Base-by-base conservation (phyloP, 2,797 vertebrate genomes). In the Nothura maculosa region DNA sequence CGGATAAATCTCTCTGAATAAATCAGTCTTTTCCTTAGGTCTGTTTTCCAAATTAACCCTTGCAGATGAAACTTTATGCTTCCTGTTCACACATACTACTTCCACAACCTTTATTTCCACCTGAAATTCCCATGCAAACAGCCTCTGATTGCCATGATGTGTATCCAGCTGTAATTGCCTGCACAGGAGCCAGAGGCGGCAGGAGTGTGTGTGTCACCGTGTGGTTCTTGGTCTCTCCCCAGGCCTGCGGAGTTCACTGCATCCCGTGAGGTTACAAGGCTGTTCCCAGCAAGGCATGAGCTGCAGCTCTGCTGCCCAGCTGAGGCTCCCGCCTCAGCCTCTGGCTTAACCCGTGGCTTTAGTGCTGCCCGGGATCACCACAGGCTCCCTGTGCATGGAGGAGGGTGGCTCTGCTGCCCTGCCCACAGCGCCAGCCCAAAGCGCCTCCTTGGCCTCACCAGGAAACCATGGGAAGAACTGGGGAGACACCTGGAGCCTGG, bases 401-500 rank as follows among this genome's bases (percentile, higher is more conserved):
- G 24, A 62, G 55, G 21, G 40, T 5, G 13, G 61, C 62, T 57
- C 32, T 57, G 64, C 70, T 78, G 88, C 58, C 68, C 0, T 1
- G 1, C 10, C 43, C 69, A 57, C 61, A 63, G 43, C 80, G 47
- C 20, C 24, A 38, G 24, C 74, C 60, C 40, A 72, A 54, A 63
- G 47, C 7, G 10, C 36, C 93, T 77, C 83, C 69, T 78, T 43
- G 75, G 62, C 62, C 48, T 90, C 90, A 64, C 57, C 70, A 61
- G 43, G 27, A 45, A 90, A 62, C 45, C 64, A 54, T 27, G 83
- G 58, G 66, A 94, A 72, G 77, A 81, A 90, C 78, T 22, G 78
- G 32, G 81, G 86, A 90, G 75, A 81, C 27, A 25, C 7, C 0
- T 30, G 28, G 27, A 84, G 70, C 36, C 48, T 70, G 67, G 77